Conservation (phyloP, 2,888 invertebrate genomes). For the Ashinkailepas kermadecensis region DNA sequence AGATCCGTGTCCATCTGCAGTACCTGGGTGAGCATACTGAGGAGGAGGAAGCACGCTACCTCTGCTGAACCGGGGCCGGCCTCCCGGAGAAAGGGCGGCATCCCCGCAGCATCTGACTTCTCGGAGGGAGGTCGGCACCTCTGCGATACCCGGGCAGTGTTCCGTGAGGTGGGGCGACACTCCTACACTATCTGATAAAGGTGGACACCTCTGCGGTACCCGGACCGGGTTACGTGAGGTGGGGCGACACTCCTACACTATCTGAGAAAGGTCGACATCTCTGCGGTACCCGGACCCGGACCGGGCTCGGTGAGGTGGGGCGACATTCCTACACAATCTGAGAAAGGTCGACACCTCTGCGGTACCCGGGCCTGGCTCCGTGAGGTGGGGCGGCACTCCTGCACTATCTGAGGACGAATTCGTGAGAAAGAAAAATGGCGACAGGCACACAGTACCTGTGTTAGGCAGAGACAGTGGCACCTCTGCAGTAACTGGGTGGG, state of each 20-base stretch:
- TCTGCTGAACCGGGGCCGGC: neutral
- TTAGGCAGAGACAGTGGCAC: neutral
- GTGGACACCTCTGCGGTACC: neutral
- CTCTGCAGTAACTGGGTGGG: neutral
- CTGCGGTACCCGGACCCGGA: neutral
- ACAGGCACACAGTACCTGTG: neutral
- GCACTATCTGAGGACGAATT: neutral
- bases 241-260: too few species aligned
- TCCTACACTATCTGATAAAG: neutral
- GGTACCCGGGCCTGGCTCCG: neutral
- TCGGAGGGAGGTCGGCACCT: neutral
- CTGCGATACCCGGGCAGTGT: neutral
- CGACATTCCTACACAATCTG: neutral
- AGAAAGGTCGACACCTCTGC: neutral
- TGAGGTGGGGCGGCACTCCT: neutral
- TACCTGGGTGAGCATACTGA: conserved; percentile 63
- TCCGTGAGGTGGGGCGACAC: neutral
- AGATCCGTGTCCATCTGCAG: conserved; percentile 96
- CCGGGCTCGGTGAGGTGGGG: neutral
- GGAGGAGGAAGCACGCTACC: neutral
- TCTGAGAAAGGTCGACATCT: neutral
- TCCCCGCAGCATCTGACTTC: too few species aligned
- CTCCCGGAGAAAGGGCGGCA: too few species aligned
- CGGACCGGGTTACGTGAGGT: too few species aligned
- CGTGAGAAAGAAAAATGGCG: neutral